Conservation (phyloP, 2,113 vertebrate species). For the Paraplagusia blochii region DNA sequence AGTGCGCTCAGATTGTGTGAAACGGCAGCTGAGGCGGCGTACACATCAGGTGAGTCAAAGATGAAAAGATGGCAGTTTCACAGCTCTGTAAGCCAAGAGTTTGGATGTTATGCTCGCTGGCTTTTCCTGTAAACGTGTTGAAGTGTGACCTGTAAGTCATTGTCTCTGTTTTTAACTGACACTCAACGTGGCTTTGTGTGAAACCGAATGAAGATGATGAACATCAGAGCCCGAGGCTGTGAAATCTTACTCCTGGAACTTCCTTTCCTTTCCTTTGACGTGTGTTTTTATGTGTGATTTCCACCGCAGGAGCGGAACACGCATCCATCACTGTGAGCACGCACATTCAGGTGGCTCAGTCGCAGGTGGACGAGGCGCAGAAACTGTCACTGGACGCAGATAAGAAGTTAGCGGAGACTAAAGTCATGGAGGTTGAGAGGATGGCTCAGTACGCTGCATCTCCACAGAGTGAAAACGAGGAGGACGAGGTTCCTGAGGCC, state of each 20-base stretch:
- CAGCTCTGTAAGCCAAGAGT: neutral
- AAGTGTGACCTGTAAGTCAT: constrained; percentile 15
- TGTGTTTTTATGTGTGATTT: constrained; percentile 24
- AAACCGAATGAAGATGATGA: constrained; percentile 39
- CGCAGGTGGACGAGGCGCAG: constrained; percentile 82
- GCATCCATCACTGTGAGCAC: constrained; percentile 78
- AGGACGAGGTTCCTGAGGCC: constrained; percentile 74
- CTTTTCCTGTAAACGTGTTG: constrained; percentile 11
- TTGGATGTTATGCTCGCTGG: constrained; percentile 2
- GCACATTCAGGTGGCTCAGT: constrained; percentile 83
- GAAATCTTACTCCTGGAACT: constrained; percentile 16
- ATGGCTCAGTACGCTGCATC: constrained; percentile 56
- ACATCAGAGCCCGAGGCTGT: constrained; percentile 26
- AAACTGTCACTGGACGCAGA: constrained; percentile 84
- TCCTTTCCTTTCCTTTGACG: neutral
- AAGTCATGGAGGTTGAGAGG: constrained; percentile 80
- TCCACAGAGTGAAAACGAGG: constrained; percentile 39
- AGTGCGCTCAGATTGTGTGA: constrained; percentile 72
- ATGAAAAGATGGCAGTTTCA: neutral
- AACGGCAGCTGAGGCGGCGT: constrained; percentile 70
- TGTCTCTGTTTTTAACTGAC: constrained; percentile 34
- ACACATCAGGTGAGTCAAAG: constrained; percentile 67
- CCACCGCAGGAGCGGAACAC: constrained; percentile 84
- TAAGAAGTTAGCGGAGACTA: constrained; percentile 82
- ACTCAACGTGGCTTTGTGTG: constrained; percentile 29